Evolutionary conservation across 1,140 invertebrate genomes (phyloP).

Genomic region (Papilio aristodemus): DNA sequence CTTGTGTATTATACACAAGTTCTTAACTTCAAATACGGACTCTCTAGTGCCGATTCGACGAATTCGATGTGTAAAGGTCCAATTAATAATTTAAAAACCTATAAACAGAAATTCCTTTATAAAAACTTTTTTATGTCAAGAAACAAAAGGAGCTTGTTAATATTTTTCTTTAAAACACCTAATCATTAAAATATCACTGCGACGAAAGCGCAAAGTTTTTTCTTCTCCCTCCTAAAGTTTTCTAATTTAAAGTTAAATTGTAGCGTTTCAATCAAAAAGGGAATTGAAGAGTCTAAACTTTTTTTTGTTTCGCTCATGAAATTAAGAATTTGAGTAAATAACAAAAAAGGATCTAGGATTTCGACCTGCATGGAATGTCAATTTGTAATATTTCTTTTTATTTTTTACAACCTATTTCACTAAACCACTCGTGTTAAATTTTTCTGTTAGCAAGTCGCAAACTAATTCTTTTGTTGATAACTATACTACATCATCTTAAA

Average conservation of each 20-base stretch:
- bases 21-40: neutral
- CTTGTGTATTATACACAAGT: no score
- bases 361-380: neutral
- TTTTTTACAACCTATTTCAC: no score
- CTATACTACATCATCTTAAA: no score
- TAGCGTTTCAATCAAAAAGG: constrained; percentile 47
- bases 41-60: no score
- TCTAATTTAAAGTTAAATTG: constrained; percentile 54
- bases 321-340: constrained; percentile 17
- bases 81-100: no score
- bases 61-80: no score
- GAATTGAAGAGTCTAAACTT: constrained; percentile 33
- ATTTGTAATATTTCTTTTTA: neutral
- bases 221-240: constrained; percentile 40
- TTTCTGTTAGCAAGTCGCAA: no score
- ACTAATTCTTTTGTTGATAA: no score
- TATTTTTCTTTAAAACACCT: constrained; percentile 26
- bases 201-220: constrained; percentile 38
- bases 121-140: neutral
- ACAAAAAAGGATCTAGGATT: neutral
- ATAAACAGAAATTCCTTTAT: neutral
- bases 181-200: constrained; percentile 43
- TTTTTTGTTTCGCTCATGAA: constrained; percentile 21
- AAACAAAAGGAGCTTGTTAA: constrained; percentile 9
- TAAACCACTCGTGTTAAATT: no score